These are phyloP conservation scores for Bombus soroeensis DNA, from an alignment of 1,140 invertebrate genomes.

Conservation along the genomic window DNA sequence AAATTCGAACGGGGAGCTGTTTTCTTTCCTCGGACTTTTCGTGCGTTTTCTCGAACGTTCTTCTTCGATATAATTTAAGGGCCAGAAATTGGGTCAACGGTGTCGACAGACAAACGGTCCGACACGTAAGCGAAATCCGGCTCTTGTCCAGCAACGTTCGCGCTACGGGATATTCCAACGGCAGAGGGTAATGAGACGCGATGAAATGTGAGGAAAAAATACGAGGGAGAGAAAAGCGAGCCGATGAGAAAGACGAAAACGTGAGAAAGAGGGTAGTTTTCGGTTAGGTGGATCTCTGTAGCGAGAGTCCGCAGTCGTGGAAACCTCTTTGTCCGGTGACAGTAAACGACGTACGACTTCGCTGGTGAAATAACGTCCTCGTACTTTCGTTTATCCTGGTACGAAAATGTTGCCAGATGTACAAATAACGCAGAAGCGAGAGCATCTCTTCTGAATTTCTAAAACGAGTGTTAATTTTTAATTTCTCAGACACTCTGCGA, in stretches of 20 bases:
- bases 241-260: background rate
- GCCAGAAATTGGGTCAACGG: constrained; percentile 42
- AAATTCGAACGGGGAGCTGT: constrained; percentile 15
- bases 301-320: background rate
- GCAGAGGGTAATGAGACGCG: constrained; percentile 47
- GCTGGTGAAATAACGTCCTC: constrained; percentile 53
- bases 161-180: background rate
- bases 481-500: background rate
- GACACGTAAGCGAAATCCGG: constrained; percentile 12
- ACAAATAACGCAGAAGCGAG: background rate
- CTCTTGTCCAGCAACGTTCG: background rate
- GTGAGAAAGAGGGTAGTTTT: constrained; percentile 34
- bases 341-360: constrained; percentile 37
- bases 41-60: background rate
- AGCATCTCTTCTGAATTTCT: background rate
- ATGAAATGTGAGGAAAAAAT: constrained; percentile 54
- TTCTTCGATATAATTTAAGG: constrained; percentile 8
- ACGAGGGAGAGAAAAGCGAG: background rate
- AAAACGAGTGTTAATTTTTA: too few relatives aligned
- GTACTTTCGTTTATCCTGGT: background rate
- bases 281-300: constrained; percentile 26
- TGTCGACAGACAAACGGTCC: constrained; percentile 33
- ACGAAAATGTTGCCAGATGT: constrained; percentile 17
- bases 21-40: background rate
- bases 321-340: constrained; percentile 11